Evolutionary conservation across 2,113 vertebrate genomes (phyloP).

Genomic region (Podiceps cristatus): DNA sequence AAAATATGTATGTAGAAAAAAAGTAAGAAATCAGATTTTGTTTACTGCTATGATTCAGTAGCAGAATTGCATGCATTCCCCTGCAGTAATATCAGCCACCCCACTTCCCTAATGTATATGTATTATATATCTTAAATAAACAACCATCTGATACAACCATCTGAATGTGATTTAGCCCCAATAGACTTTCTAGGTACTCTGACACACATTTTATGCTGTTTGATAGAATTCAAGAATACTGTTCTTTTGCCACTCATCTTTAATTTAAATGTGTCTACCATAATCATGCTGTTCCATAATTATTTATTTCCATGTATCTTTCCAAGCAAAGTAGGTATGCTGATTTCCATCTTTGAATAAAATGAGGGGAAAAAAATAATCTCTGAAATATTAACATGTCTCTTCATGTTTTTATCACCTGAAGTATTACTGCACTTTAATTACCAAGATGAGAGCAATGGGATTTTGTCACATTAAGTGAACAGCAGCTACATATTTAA

Average conservation of each 20-base stretch:
- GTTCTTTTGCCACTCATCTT: slow-evolving; percentile 57
- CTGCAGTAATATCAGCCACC: slow-evolving; percentile 20
- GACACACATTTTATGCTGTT: slow-evolving; percentile 37
- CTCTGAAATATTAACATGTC: background rate
- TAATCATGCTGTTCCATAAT: background rate
- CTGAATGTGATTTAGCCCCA: slow-evolving; percentile 55
- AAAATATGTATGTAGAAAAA: background rate
- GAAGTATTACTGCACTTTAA: slow-evolving; percentile 34
- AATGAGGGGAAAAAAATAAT: background rate
- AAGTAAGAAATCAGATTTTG: background rate
- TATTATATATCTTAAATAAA: slow-evolving; percentile 69
- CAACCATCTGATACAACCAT: slow-evolving; percentile 52
- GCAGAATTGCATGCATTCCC: slow-evolving; percentile 20
- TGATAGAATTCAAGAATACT: slow-evolving; percentile 59
- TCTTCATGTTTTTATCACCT: background rate
- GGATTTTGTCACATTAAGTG: slow-evolving; percentile 8
- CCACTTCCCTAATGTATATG: slow-evolving; percentile 46
- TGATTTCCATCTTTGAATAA: background rate
- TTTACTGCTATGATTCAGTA: slow-evolving; percentile 35
- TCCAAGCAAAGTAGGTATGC: background rate
- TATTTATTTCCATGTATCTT: background rate
- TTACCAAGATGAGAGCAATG: background rate
- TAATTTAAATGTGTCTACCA: slow-evolving; percentile 30
- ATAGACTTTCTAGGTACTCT: slow-evolving; percentile 25
- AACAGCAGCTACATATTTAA: background rate